These are phyloP conservation scores for Chrysolina oricalcia DNA, from an alignment of 2,888 invertebrate genomes.

Conservation along the genomic window DNA sequence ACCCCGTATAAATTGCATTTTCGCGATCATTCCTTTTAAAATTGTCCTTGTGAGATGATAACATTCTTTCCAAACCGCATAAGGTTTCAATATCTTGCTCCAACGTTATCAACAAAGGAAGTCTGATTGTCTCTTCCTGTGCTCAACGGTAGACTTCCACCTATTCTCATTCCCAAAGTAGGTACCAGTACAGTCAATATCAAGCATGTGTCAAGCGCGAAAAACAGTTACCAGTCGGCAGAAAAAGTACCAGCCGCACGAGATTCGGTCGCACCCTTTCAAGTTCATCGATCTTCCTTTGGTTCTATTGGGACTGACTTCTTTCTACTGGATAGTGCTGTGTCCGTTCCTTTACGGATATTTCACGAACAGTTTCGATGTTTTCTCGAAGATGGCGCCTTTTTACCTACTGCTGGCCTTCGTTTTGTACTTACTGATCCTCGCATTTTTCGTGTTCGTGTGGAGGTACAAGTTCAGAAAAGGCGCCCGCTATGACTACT, in stretches of 20 bases:
- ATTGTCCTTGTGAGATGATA: no score
- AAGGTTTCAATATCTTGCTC: slow-evolving; percentile 4
- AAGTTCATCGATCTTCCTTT: slow-evolving; percentile 60
- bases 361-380: neutral
- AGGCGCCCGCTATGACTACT: slow-evolving; percentile 18
- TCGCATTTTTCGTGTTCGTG: slow-evolving; percentile 62
- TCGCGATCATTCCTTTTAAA: no score
- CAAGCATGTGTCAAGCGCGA: slow-evolving; percentile 11
- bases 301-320: slow-evolving; percentile 58
- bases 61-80: neutral
- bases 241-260: slow-evolving; percentile 37
- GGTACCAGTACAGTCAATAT: neutral
- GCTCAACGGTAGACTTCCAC: neutral
- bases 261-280: slow-evolving; percentile 59
- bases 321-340: slow-evolving; percentile 68
- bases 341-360: slow-evolving; percentile 64
- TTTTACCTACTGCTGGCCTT: slow-evolving; percentile 58
- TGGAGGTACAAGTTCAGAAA: slow-evolving; percentile 52
- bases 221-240: neutral
- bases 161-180: neutral
- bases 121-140: slow-evolving; percentile 4
- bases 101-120: slow-evolving; percentile 1
- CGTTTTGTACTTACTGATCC: slow-evolving; percentile 57
- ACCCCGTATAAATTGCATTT: neutral
- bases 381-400: slow-evolving; percentile 52